Evolutionary conservation across 2,797 vertebrate genomes (phyloP).

Genomic region (Scleropages formosus): DNA sequence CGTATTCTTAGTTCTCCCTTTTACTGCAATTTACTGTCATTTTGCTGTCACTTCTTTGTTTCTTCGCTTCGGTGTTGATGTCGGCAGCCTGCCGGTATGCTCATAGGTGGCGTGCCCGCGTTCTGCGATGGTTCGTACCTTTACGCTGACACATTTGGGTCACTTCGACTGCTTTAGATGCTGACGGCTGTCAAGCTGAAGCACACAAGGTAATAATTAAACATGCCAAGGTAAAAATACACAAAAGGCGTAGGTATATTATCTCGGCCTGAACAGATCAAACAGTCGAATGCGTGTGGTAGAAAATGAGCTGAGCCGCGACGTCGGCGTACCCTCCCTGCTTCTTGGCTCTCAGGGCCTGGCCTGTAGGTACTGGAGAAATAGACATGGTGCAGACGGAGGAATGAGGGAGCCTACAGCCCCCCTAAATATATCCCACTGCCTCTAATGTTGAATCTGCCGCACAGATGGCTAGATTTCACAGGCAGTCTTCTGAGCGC

Average conservation of each 20-base stretch:
- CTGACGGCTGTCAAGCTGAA: conserved; percentile 16
- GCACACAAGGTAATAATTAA: conserved; percentile 11
- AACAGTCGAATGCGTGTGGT: neutral
- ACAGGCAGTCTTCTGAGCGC: conserved; percentile 19
- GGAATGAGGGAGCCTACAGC: neutral
- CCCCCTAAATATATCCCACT: conserved; percentile 25
- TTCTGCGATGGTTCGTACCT: neutral
- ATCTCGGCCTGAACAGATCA: neutral
- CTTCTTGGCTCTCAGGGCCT: neutral
- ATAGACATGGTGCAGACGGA: neutral
- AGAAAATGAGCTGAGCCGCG: no score
- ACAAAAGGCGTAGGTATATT: neutral
- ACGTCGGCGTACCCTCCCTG: neutral
- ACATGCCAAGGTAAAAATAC: neutral
- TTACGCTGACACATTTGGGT: conserved; percentile 23
- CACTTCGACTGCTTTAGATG: conserved; percentile 16
- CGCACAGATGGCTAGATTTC: conserved; percentile 33
- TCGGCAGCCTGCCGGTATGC: neutral
- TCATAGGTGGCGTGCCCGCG: no score
- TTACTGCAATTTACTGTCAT: neutral
- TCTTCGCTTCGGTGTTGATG: neutral
- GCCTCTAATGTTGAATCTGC: conserved; percentile 12
- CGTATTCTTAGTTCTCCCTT: no score
- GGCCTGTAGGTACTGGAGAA: no score
- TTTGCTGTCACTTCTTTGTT: neutral